Percentiles rank a stretch among this genome's conserved stretches.
phyloP scores from a whole-genome alignment of 2,113 vertebrate genomes.

The Menidia beryllina region DNA sequence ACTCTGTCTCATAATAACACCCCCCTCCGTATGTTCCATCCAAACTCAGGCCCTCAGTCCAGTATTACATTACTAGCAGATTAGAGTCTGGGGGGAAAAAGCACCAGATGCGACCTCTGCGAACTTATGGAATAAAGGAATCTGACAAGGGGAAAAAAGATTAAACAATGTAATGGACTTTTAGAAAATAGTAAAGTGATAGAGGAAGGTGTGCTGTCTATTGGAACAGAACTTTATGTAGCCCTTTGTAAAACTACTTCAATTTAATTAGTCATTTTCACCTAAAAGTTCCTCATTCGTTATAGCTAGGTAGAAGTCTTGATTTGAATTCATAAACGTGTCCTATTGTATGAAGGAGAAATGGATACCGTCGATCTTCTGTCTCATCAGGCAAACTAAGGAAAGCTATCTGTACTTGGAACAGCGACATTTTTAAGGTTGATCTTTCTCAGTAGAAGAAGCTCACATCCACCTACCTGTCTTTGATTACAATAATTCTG shows the following conservation, averaged over 20 bases:
- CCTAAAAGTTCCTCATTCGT: constrained; percentile 35
- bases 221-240: constrained; percentile 68
- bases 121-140: constrained; percentile 63
- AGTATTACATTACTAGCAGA: constrained; percentile 77
- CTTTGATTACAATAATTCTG: constrained; percentile 1
- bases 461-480: background rate
- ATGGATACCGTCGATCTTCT: constrained; percentile 18
- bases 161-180: constrained; percentile 57
- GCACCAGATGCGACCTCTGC: constrained; percentile 73
- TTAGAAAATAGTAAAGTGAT: constrained; percentile 61
- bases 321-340: constrained; percentile 42
- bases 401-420: constrained; percentile 6
- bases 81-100: constrained; percentile 68
- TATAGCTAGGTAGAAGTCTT: constrained; percentile 27
- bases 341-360: constrained; percentile 30
- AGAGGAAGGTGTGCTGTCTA: constrained; percentile 51
- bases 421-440: constrained; percentile 29
- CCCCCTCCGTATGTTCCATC: constrained; percentile 66
- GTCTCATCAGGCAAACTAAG: constrained; percentile 14
- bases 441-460: background rate
- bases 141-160: constrained; percentile 39
- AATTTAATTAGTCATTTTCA: constrained; percentile 62
- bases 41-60: constrained; percentile 63
- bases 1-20: constrained; percentile 72
- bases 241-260: constrained; percentile 67